Base-by-base conservation (phyloP, 2,113 vertebrate genomes). In the Camelus bactrianus region DNA sequence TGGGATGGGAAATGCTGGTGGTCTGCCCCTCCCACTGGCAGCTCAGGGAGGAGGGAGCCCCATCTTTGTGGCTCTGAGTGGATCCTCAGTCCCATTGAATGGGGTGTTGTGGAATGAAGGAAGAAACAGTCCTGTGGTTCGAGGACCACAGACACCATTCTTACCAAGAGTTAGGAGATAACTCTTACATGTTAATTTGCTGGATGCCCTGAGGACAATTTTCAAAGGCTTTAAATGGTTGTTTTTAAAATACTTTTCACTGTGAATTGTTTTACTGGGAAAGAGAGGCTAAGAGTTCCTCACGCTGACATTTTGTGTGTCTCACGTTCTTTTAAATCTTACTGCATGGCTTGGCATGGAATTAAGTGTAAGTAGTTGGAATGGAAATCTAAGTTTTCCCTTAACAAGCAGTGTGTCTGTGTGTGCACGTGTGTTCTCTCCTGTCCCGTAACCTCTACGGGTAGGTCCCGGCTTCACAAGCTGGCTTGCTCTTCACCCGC, bases 181-280 rank as follows among this genome's bases (percentile, higher is more conserved):
- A 80, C 65, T 91, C 17, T 93, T 79, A 89, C 90, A 30, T 76
- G 10, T 91, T 94, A 28, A 56, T 50, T n/a, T 82, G 17, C 42
- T 92, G 26, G 50, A 60, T 85, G 20, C 28, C 28, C 26, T 79
- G 67, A 46, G 62, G 56, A 79, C 35, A 94, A 19, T 38, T 88
- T 84, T 82, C 54, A 77, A 26, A 73, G 56, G 8, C 17, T 80
- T 90, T 72, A 30, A 64, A 67, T 93, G 69, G n/a, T 35, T 52
- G n/a, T 35, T 79, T 77, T 73, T 50, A 48, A 93, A 95, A 73
- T 72, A 73, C 12, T 65, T 89, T 82, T 88, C 24, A 70, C 32
- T 83, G 56, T 95, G 17, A 46, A 14, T 77, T 64, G n/a, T 58
- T 77, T 89, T 52, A 11, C 12, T 62, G 38, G 15, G 24, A 52